Conservation (phyloP, 2,113 vertebrate genomes). For the Xiphophorus maculatus region DNA sequence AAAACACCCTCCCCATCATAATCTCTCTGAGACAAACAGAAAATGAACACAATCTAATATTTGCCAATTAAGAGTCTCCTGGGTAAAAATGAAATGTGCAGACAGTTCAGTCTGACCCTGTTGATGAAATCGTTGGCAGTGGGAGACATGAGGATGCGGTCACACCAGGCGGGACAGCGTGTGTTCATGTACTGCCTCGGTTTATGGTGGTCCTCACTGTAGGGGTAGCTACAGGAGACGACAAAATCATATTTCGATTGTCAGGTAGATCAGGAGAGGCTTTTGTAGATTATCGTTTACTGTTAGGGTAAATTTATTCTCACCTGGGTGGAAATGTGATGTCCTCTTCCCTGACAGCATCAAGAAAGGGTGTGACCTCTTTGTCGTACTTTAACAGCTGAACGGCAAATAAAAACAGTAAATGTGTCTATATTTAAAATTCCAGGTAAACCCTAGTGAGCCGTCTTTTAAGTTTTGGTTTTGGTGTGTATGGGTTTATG, state of each 20-base stretch:
- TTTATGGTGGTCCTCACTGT: conserved; percentile 83
- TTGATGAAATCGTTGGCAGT: conserved; percentile 64
- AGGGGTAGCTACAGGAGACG: conserved; percentile 78
- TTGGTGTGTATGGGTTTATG: conserved; percentile 12
- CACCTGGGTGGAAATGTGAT: conserved; percentile 86
- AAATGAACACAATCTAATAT: neutral
- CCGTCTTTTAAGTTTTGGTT: neutral
- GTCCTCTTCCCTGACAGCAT: conserved; percentile 77
- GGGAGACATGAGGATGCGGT: conserved; percentile 84
- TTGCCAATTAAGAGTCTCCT: neutral
- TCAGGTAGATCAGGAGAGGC: neutral
- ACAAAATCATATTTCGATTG: neutral
- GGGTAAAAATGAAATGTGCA: neutral
- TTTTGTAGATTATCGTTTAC: neutral
- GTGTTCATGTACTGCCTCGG: conserved; percentile 86
- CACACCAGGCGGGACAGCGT: conserved; percentile 86
- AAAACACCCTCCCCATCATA: conserved; percentile 60
- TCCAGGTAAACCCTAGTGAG: neutral
- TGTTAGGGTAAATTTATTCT: neutral
- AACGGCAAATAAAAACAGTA: neutral
- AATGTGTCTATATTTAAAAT: neutral
- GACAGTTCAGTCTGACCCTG: conserved; percentile 64
- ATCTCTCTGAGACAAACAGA: conserved; percentile 60
- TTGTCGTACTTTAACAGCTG: conserved; percentile 84
- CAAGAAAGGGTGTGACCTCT: conserved; percentile 76